Evolutionary conservation across 2,888 invertebrate species (phyloP), one percentile per base, ranked within the genome.

Genomic region (Charanyca ferruginea): DNA sequence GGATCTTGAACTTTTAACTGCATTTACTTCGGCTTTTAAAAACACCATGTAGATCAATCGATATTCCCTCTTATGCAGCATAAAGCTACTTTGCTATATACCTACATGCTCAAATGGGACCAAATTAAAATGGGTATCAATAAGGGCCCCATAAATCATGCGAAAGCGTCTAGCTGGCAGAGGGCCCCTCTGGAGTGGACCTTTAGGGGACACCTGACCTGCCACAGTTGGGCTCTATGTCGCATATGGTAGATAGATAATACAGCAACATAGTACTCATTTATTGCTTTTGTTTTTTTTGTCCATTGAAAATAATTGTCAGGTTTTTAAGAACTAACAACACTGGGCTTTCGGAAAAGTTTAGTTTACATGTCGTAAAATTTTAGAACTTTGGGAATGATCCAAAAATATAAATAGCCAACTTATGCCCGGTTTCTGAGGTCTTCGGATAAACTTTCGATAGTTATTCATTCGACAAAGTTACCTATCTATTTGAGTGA

Each of bases 41-140:
- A 38, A 32, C 11, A 23, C 22, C 6, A 44, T 9, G 28, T 38
- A 2, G 8, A 20, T 9, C 13, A 48, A 69, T 77, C 77, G 18
- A 77, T 57, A 77, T 22, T 48, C 3, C 45, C 7, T 54, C 18
- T 47, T 58, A 73, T 51, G 41, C 41, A 64, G 25, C 11, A 49
- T 13, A 47, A 55, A 73, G 32, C 11, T 53, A 42, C 67, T 22
- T 65, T 48, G 41, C 51, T 54, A 62, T 64, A 79, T 65, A 81
- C 66, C 64, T 66, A 70, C 60, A 75, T 81, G 76, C 6, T 66
- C 28, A 68, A 64, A 83, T 48, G 59, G 53, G 38, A 86, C 84
- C 85, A 90, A 93, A 93, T 93, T 93, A 93, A 94, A 93, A 89
- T 88, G 89, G 87, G 86, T 89, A 91, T 90, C 93, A 93, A 93